These are phyloP conservation scores for Catagonus wagneri DNA, from an alignment of 2,113 vertebrate species.

Conservation along the genomic window DNA sequence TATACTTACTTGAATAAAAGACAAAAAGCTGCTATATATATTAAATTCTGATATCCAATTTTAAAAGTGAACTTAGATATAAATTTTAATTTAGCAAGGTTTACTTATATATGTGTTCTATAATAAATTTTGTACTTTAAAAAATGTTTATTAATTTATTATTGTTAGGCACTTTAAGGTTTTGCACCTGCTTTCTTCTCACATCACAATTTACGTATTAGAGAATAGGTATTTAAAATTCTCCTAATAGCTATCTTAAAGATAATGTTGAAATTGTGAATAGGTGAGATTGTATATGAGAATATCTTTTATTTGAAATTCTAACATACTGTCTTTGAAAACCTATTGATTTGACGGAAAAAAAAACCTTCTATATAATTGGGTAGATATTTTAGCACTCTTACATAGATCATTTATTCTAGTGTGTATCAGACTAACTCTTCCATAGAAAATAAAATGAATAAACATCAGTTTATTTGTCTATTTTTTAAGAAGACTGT, in stretches of 20 bases:
- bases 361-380: not conserved
- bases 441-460: conserved; percentile 46
- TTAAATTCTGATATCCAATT: not conserved
- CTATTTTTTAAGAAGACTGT: conserved; percentile 31
- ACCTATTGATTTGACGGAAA: not conserved
- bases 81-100: not conserved
- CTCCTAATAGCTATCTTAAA: not conserved
- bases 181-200: not conserved
- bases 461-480: conserved; percentile 13
- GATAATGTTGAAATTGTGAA: not conserved
- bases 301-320: conserved; percentile 29
- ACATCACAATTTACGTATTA: conserved; percentile 50
- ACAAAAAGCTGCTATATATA: not conserved
- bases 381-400: not conserved
- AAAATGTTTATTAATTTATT: not conserved
- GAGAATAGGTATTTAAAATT: conserved; percentile 44
- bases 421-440: conserved; percentile 21
- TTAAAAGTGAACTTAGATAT: not conserved
- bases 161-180: not conserved
- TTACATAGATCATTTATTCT: conserved; percentile 15
- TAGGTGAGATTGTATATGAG: not conserved
- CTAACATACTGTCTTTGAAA: not conserved
- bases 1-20: not conserved
- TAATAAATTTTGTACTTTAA: not conserved
- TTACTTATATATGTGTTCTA: not conserved